Base-by-base conservation (phyloP, 1,140 invertebrate genomes). In the Diorhabda sublineata region DNA sequence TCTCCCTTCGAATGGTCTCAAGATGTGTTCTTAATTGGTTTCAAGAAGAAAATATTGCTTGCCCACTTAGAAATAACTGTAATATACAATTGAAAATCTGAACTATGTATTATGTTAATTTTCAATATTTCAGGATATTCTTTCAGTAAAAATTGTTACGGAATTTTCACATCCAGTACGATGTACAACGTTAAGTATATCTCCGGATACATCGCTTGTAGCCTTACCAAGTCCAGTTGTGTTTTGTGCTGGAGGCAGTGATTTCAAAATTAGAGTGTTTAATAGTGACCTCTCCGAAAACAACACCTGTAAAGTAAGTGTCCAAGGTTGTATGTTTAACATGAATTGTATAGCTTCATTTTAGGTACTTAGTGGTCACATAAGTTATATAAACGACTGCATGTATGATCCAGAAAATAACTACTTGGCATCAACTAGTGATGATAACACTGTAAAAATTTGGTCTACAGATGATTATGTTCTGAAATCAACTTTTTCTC, bases 381-480 rank as follows among this genome's bases (percentile, higher is more conserved):
- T 77, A 45, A 87, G 87, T 79, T 93, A 90, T 76, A 84, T 92
- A 0, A 93, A 93, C 79, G 84, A 84, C 58, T 77, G 92, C 42
- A 81, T 85, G 45, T 93, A 87, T 84, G 89, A 92, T 74, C 86
- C 87, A 5, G 86, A 87, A 60, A 91, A 91, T 42, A 84, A 87
- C 47, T 83, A 86, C 65, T 74, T 93, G 56, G 91, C 89, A 11
- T 92, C 90, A 57, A 88, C 88, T 7, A 90, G 91, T 69, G 91
- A 93, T 81, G 92, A 93, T 79, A 86, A 88, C 58, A 90, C 89
- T 0, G 92, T 90, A 77, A 85, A 87, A 74, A 79, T 93, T 41
- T 93, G 91, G 90, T 82, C 80, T 58, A 77, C 83, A 58, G 84
- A 87, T 57, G 84, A 84, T 63, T 81, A 83, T 69, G 83, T 85